These are phyloP conservation scores for Pherbina coryleti DNA, from an alignment of 2,888 invertebrate genomes.

Conservation along the genomic window DNA sequence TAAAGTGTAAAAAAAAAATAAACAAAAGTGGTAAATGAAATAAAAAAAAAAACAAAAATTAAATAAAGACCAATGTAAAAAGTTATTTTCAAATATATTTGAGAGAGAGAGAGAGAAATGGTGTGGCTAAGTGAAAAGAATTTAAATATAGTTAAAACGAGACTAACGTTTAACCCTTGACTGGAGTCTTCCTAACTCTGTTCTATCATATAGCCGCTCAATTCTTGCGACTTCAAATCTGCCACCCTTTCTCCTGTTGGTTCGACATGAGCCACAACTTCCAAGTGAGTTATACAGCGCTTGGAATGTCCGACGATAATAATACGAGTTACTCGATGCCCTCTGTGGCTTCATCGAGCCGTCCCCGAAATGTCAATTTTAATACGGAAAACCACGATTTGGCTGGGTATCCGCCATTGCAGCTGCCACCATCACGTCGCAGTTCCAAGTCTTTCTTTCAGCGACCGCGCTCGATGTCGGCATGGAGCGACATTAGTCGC, in stretches of 20 bases:
- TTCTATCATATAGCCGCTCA: not conserved
- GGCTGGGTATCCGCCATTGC: constrained; percentile 59
- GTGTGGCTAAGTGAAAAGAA: not conserved
- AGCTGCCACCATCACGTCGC: constrained; percentile 61
- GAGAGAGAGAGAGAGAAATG: too few species aligned
- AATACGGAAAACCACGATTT: constrained; percentile 61
- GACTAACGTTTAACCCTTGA: too few species aligned
- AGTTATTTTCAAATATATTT: too few species aligned
- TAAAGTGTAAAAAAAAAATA: not conserved
- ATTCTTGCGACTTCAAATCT: not conserved
- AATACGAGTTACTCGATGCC: constrained; percentile 66
- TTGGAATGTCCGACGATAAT: constrained; percentile 70
- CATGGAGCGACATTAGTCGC: constrained; percentile 88
- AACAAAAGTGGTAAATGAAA: not conserved
- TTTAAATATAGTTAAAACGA: not conserved
- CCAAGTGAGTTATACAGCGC: constrained; percentile 69
- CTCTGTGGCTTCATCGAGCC: constrained; percentile 62
- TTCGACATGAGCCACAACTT: constrained; percentile 68
- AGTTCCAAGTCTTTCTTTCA: constrained; percentile 69
- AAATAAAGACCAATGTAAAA: not conserved
- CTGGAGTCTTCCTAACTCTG: not conserved
- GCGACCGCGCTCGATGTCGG: constrained; percentile 84
- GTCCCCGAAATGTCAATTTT: constrained; percentile 68
- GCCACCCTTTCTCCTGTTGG: not conserved
- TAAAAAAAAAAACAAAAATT: not conserved